Evolutionary conservation across 2,113 vertebrate species (phyloP).

Genomic region (Ariopsis seemanni): DNA sequence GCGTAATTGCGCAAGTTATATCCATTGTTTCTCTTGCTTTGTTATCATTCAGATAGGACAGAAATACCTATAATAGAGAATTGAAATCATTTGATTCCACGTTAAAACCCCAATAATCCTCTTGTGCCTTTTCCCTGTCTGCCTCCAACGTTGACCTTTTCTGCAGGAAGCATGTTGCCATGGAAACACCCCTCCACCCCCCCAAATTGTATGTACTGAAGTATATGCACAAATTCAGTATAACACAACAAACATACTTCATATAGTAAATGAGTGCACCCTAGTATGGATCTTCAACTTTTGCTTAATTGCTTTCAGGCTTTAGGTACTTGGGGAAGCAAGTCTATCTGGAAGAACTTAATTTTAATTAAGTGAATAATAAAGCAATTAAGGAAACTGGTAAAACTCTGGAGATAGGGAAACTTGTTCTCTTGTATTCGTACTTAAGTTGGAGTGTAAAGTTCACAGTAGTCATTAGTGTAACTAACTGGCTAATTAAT

Average conservation of each 20-base stretch:
- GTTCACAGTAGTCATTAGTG: conserved; percentile 27
- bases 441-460: conserved; percentile 19
- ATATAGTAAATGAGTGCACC: not conserved
- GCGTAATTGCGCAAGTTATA: conserved; percentile 77
- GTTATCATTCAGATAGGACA: conserved; percentile 67
- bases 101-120: conserved; percentile 70
- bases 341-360: conserved; percentile 18
- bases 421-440: conserved; percentile 2
- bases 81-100: conserved; percentile 65
- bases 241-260: conserved; percentile 46
- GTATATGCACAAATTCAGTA: conserved; percentile 52
- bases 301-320: conserved; percentile 12
- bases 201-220: conserved; percentile 55
- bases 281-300: conserved; percentile 13
- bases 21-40: conserved; percentile 60
- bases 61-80: conserved; percentile 66
- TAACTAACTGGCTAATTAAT: conserved; percentile 26
- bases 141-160: conserved; percentile 77
- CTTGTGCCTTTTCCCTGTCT: conserved; percentile 69
- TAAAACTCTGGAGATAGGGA: conserved; percentile 22
- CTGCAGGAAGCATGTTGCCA: conserved; percentile 74
- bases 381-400: conserved; percentile 14
- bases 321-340: not conserved
- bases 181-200: conserved; percentile 65
- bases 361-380: conserved; percentile 25